Conservation (phyloP, 2,888 invertebrate genomes). For the Drosophila neonasuta region DNA sequence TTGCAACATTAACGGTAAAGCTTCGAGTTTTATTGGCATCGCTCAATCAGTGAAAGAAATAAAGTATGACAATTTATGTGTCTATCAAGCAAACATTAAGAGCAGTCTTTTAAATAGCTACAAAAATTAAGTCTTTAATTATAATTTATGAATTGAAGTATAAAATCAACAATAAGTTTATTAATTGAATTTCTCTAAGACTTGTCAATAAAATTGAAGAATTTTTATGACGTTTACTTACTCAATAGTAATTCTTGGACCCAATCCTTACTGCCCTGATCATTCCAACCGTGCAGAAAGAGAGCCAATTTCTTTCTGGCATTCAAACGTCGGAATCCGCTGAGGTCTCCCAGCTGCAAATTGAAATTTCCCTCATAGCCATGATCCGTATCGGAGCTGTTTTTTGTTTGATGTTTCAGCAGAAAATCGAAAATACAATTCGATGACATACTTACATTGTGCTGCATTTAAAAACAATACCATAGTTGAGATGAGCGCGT, state of each 20-base stretch:
- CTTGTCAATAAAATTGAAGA: too few species aligned
- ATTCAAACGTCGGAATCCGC: slow-evolving; percentile 74
- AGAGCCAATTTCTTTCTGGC: slow-evolving; percentile 73
- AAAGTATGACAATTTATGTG: too few species aligned
- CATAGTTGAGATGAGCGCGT: slow-evolving; percentile 75
- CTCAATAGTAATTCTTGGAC: slow-evolving; percentile 77
- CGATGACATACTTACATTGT: slow-evolving; percentile 70
- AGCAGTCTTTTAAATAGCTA: too few species aligned
- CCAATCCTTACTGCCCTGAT: slow-evolving; percentile 80
- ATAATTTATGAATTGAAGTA: too few species aligned
- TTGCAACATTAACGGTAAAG: background rate
- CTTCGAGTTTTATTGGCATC: background rate
- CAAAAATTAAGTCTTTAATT: too few species aligned
- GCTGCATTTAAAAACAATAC: slow-evolving; percentile 78
- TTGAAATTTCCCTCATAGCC: slow-evolving; percentile 72
- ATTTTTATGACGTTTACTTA: slow-evolving; percentile 47
- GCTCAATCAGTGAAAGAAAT: background rate
- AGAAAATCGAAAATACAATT: background rate
- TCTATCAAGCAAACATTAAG: too few species aligned
- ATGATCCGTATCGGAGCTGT: slow-evolving; percentile 63
- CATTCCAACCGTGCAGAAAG: slow-evolving; percentile 81
- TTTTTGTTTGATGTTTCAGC: background rate
- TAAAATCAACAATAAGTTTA: too few species aligned
- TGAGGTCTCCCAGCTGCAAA: slow-evolving; percentile 76
- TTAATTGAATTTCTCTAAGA: too few species aligned